Base-by-base conservation (phyloP, 2,113 vertebrate genomes). In the Hippoglossus stenolepis region DNA sequence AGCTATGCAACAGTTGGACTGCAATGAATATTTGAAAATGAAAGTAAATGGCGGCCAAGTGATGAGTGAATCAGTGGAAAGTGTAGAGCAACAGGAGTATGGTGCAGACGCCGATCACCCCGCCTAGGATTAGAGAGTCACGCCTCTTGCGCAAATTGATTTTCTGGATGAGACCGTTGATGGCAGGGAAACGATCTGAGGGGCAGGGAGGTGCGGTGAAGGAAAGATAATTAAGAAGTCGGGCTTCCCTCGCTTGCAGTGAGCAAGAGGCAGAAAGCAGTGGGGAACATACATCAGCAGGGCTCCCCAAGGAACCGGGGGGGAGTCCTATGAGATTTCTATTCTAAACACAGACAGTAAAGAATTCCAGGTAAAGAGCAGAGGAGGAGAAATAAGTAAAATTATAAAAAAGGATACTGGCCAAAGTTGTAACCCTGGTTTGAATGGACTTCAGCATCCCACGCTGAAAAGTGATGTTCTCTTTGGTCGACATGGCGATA, bases 401-500 rank as follows among this genome's bases (percentile, higher is more conserved):
- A 43, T 13, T 11, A 24, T 77, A 23, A n/a, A 38, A 91, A 97
- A 99, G 98, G 97, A 98, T 99, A 99, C 97, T 98, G 90, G 98
- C 96, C 94, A 98, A 93, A 91, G 97, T 97, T 90, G 97, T 99
- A 93, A 98, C 96, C 91, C 95, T 95, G 93, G 96, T 97, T 72
- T 98, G 97, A 94, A 98, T 97, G 77, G 97, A 96, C 91, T 98
- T 98, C 89, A 99, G 75, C 91, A 97, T 93, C 84, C 97, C 97
- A 82, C 97, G 95, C 90, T 99, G 97, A 11, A 96, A 98, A 77
- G 97, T 97, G 95, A 98, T 97, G 93, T 97, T 99, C 95, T 98
- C 97, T 94, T 97, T 99, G 73, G 97, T 98, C 92, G 97, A 95
- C 97, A 98, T 99, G 90, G 97, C 97, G 83, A 99, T 98, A 90